These are phyloP conservation scores for Rhinella marina DNA, from an alignment of 2,797 vertebrate species.

Conservation along the genomic window DNA sequence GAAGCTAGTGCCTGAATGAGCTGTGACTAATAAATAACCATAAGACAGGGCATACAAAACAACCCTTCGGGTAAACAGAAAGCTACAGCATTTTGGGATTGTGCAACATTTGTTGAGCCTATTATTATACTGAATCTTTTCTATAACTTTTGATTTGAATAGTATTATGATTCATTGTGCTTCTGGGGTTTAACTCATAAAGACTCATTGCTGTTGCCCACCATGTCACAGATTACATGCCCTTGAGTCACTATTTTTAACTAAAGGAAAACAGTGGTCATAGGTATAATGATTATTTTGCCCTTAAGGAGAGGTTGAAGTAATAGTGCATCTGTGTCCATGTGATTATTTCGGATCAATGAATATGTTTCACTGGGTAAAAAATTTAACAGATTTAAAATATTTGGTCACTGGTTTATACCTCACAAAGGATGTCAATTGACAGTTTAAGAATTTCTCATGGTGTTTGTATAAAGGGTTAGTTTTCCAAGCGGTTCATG, in stretches of 20 bases:
- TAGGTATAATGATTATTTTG: not conserved
- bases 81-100: not conserved
- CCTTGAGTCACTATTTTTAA: not conserved
- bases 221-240: not conserved
- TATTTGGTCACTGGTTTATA: no score
- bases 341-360: no score
- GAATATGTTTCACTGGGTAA: no score
- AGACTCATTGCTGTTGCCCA: not conserved
- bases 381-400: no score
- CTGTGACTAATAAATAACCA: conserved; percentile 24
- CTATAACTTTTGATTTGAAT: not conserved
- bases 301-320: no score
- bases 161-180: not conserved
- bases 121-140: not conserved
- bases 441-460: no score
- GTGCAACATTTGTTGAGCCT: not conserved
- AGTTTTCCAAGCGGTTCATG: no score
- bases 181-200: not conserved
- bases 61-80: not conserved
- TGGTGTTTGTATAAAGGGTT: no score
- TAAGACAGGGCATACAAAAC: not conserved
- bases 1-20: not conserved
- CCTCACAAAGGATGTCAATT: no score
- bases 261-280: not conserved
- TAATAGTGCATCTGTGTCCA: no score